Conservation (phyloP, 1,140 invertebrate species). For the Oryzaephilus surinamensis region DNA sequence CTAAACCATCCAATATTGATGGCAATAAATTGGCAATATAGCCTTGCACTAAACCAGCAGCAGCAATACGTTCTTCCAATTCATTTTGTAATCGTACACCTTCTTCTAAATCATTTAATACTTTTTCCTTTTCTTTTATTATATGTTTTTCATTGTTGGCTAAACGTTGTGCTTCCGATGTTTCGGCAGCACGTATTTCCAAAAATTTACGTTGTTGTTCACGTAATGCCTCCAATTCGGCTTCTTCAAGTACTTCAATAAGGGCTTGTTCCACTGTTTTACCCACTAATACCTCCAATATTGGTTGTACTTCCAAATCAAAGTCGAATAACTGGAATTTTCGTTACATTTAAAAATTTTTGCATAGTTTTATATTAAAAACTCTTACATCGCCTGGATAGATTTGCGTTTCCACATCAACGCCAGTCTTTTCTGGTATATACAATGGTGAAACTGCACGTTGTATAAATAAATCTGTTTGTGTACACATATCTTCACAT, state of each 20-base stretch:
- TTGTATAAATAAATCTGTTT: constrained; percentile 79
- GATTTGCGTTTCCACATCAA: constrained; percentile 75
- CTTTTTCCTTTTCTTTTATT: constrained; percentile 41
- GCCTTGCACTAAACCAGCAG: constrained; percentile 67
- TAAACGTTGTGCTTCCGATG: constrained; percentile 61
- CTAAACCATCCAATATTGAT: constrained; percentile 65
- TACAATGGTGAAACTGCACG: constrained; percentile 64
- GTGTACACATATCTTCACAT: constrained; percentile 62
- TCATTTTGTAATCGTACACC: constrained; percentile 49
- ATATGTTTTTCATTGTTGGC: constrained; percentile 59
- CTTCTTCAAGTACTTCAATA: constrained; percentile 70
- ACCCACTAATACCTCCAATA: constrained; percentile 76
- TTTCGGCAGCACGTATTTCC: constrained; percentile 67
- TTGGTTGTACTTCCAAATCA: constrained; percentile 77
- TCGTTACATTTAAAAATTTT: constrained; percentile 3
- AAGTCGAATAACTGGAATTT: constrained; percentile 67
- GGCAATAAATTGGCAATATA: constrained; percentile 76
- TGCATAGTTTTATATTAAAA: constrained; percentile 1
- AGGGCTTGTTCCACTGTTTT: constrained; percentile 80
- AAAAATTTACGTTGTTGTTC: constrained; percentile 67
- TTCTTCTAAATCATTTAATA: constrained; percentile 45
- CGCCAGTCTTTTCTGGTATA: constrained; percentile 64
- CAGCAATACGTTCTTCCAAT: constrained; percentile 69
- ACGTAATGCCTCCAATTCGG: constrained; percentile 59
- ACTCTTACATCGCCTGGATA: constrained; percentile 69